Evolutionary conservation across 2,113 vertebrate species (phyloP).

Genomic region (Mustelus asterias): DNA sequence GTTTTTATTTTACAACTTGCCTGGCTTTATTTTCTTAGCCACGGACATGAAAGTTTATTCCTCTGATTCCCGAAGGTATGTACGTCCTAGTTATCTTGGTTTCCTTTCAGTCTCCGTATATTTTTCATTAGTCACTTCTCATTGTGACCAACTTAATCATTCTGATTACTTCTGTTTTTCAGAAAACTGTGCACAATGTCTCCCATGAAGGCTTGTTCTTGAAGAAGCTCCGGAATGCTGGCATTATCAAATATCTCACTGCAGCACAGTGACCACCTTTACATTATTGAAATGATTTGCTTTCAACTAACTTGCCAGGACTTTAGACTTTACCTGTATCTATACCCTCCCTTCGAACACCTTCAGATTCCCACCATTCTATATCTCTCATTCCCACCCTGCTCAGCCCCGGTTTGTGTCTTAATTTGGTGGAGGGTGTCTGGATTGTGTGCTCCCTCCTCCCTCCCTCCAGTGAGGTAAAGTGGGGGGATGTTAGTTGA

Average conservation of each 20-base stretch:
- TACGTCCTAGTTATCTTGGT: neutral
- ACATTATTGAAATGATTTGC: neutral
- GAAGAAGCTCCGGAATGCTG: neutral
- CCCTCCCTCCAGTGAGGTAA: neutral
- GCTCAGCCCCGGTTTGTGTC: neutral
- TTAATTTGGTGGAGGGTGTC: neutral
- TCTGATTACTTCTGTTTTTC: neutral
- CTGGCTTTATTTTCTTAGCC: neutral
- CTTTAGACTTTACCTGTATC: neutral
- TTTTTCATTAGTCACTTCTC: neutral
- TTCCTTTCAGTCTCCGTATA: neutral
- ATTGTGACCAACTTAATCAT: neutral
- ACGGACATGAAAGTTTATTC: neutral
- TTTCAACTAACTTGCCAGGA: neutral
- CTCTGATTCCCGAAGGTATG: neutral
- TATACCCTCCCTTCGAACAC: too few relatives aligned
- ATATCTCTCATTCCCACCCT: neutral
- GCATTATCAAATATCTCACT: conserved; percentile 1
- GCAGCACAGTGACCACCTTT: neutral
- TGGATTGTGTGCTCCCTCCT: neutral
- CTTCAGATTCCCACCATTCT: neutral
- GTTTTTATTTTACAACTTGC: too few relatives aligned
- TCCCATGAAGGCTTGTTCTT: neutral
- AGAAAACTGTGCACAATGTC: neutral
- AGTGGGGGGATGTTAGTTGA: neutral